Evolutionary conservation across 2,888 invertebrate genomes (phyloP), one percentile per base, ranked within the genome.

Genomic region (Apamea sordens): DNA sequence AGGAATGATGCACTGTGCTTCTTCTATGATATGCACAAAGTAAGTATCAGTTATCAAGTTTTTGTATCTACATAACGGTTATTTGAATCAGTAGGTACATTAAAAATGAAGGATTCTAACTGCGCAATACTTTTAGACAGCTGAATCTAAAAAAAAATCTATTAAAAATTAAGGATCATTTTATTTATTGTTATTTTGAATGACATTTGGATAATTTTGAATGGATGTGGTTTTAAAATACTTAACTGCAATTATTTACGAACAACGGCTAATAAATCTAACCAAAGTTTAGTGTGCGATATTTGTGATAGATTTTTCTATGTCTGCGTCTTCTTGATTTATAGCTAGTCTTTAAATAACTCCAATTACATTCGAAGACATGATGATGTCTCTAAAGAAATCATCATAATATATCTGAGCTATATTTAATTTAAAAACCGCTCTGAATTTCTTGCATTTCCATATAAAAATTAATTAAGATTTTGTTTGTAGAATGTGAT

Each of bases 1-100:
- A 59, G 63, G 44, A 71, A 80, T 72, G 28, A 53, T 74, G 73
- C 77, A 81, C 59, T 80, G 18, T 69, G 36, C 32, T 56, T 79
- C 68, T 32, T 64, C 68, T 82, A n/a, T 68, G 82, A 76, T 53
- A 68, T 61, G 56, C 28, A 73, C n/a, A 53, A 28, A 13, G 28
- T 73, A 28, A 13, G 28, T 73, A 73, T 73, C 65, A 44, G 84
- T 70, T 73, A 73, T 32, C 32, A 73, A 36, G 24, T 72, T 83
- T 83, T 75, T 71, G n/a, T 68, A 32, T 21, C 36, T 69, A 44
- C 21, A 7, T 79, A 79, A 79, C 84, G 61, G 82, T 11, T 63
- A 56, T 41, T 11, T 15, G 5, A 72, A 64, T 82, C 41, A 50
- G 61, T n/a, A n/a, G n/a, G n/a, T 63, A 68, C 61, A 61, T 68